Evolutionary conservation across 2,113 vertebrate genomes (phyloP).

Genomic region (Lontra canadensis): DNA sequence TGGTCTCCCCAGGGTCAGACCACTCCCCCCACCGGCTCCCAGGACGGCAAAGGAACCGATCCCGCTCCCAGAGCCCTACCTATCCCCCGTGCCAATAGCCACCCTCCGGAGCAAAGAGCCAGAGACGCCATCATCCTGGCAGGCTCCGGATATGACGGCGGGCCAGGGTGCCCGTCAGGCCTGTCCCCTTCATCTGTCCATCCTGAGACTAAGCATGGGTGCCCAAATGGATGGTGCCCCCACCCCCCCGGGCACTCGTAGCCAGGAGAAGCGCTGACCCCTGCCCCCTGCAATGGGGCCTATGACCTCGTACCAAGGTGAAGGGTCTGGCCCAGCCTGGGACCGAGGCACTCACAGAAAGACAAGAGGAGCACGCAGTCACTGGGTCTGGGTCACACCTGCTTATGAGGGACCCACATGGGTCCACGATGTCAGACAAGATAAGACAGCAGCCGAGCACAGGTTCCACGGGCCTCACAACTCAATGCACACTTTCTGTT

Average conservation of each 20-base stretch:
- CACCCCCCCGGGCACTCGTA: accelerated
- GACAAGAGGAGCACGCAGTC: too few relatives aligned
- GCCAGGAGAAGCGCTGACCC: accelerated
- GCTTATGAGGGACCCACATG: background rate
- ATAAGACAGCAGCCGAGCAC: accelerated
- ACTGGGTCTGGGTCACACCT: too few relatives aligned
- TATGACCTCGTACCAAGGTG: too few relatives aligned
- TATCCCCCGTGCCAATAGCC: background rate
- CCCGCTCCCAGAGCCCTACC: background rate
- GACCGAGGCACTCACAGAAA: background rate
- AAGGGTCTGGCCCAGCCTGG: background rate
- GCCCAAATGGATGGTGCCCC: accelerated
- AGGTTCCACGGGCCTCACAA: background rate
- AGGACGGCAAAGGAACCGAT: too few relatives aligned
- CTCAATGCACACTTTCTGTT: accelerated
- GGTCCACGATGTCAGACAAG: too few relatives aligned
- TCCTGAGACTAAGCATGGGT: too few relatives aligned
- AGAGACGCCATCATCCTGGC: accelerated
- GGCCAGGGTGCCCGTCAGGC: too few relatives aligned
- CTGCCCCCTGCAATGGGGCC: accelerated
- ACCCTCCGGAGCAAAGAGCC: background rate
- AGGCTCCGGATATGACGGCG: accelerated
- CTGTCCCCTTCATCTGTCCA: accelerated
- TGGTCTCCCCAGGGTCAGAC: background rate
- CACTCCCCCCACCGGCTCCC: too few relatives aligned